Evolutionary conservation across 2,888 invertebrate species (phyloP).

Genomic region (Agriotes lineatus): DNA sequence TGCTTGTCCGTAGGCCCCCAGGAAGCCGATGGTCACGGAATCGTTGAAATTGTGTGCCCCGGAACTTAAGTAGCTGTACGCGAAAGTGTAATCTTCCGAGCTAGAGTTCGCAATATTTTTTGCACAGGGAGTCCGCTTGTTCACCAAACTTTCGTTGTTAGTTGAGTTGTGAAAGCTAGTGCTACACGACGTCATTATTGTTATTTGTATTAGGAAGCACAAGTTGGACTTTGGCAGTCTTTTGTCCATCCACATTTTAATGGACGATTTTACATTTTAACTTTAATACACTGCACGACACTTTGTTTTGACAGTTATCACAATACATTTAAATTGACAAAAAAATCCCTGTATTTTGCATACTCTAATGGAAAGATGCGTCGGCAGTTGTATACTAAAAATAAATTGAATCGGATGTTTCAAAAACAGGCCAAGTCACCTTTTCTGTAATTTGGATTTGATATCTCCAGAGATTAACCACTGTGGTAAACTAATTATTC

Average conservation of each 20-base stretch:
- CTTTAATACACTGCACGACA: no score
- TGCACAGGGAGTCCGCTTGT: neutral
- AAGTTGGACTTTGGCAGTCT: constrained; percentile 11
- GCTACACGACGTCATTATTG: constrained; percentile 28
- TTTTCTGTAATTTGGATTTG: no score
- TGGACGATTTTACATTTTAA: constrained; percentile 40
- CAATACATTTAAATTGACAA: no score
- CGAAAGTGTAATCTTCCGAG: constrained; percentile 39
- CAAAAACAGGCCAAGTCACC: no score
- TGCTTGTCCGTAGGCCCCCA: constrained; percentile 82
- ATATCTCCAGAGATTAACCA: no score
- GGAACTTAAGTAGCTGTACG: constrained; percentile 57
- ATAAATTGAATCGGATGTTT: no score
- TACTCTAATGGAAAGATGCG: no score
- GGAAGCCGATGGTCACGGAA: constrained; percentile 79
- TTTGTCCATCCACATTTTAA: constrained; percentile 20
- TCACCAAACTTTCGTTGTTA: constrained; percentile 6
- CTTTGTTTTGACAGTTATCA: no score
- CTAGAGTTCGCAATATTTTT: constrained; percentile 9
- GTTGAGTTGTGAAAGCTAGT: constrained; percentile 11
- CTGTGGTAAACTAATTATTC: no score
- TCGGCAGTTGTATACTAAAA: no score
- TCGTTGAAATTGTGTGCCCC: constrained; percentile 62
- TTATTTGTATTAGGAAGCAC: constrained; percentile 31
- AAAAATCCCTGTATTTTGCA: no score